Evolutionary conservation across 1,140 invertebrate genomes (phyloP).

Genomic region (Drosophila burlai): DNA sequence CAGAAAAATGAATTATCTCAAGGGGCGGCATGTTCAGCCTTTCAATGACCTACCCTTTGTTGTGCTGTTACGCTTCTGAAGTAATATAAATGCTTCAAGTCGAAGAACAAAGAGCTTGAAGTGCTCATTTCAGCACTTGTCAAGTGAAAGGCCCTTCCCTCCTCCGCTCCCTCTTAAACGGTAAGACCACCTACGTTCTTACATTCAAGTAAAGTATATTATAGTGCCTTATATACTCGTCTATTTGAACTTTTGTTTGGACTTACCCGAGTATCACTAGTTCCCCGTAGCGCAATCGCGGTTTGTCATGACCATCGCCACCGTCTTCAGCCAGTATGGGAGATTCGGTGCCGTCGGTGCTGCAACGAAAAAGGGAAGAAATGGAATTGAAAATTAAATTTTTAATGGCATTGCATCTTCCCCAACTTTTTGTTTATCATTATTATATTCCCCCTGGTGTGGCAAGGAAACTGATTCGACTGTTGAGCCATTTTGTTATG

Average conservation of each 20-base stretch:
- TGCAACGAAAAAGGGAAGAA: conserved; percentile 77
- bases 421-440: not conserved
- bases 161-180: not conserved
- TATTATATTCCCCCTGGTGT: not conserved
- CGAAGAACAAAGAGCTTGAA: conserved; percentile 27
- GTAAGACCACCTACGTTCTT: conserved; percentile 8
- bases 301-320: conserved; percentile 89
- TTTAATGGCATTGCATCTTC: conserved; percentile 28
- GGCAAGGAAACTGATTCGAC: conserved; percentile 6
- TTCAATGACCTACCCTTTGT: conserved; percentile 25
- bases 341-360: conserved; percentile 90
- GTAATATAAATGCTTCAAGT: conserved; percentile 19
- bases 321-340: conserved; percentile 89
- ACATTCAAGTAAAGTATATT: not conserved
- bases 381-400: conserved; percentile 30
- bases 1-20: conserved; percentile 7
- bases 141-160: conserved; percentile 1
- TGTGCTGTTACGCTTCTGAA: conserved; percentile 1
- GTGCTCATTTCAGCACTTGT: conserved; percentile 31
- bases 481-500: conserved; percentile 38
- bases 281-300: conserved; percentile 95
- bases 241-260: conserved; percentile 1
- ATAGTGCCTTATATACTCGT: not conserved
- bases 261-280: conserved; percentile 96
- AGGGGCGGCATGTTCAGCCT: not conserved